Percentiles rank a stretch among this genome's conserved stretches.
Evolutionary conservation across 2,888 invertebrate species (phyloP).

Genomic region (Linnaemya tessellans): DNA sequence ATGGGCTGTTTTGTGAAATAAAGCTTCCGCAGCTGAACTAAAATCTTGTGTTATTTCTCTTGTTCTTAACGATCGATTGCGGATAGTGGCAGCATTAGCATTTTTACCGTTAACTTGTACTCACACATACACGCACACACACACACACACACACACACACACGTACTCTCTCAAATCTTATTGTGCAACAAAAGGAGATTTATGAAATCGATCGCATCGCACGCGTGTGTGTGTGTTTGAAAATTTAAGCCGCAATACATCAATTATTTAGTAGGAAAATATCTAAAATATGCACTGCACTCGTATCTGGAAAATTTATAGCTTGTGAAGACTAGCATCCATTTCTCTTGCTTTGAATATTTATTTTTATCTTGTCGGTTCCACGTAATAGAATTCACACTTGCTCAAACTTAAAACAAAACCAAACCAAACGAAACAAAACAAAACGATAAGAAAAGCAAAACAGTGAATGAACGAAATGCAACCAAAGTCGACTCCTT

Average conservation of each 20-base stretch:
- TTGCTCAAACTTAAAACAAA: constrained; percentile 40
- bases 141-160: constrained; percentile 4
- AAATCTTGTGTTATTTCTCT: constrained; percentile 41
- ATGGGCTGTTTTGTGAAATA: constrained; percentile 41
- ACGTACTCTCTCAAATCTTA: not conserved
- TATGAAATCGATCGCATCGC: not conserved
- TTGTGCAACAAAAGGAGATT: constrained; percentile 55
- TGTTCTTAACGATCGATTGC: constrained; percentile 65
- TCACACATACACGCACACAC: constrained; percentile 14
- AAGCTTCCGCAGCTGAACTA: constrained; percentile 69
- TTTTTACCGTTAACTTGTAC: constrained; percentile 62
- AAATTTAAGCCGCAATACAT: constrained; percentile 61
- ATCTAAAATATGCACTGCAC: constrained; percentile 19
- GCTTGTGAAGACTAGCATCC: constrained; percentile 45
- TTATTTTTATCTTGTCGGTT: constrained; percentile 23
- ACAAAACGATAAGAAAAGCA: not conserved
- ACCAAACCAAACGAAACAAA: not conserved
- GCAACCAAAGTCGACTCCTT: constrained; percentile 41
- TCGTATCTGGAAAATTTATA: constrained; percentile 62
- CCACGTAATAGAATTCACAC: constrained; percentile 63
- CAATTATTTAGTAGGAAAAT: constrained; percentile 57
- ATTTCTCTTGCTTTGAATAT: constrained; percentile 33
- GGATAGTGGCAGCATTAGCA: constrained; percentile 70
- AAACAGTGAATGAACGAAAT: not conserved
- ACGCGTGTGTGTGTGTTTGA: constrained; percentile 7